Base-by-base conservation (phyloP, 64 coral and sea anemone species). In the Montipora foliosa region DNA sequence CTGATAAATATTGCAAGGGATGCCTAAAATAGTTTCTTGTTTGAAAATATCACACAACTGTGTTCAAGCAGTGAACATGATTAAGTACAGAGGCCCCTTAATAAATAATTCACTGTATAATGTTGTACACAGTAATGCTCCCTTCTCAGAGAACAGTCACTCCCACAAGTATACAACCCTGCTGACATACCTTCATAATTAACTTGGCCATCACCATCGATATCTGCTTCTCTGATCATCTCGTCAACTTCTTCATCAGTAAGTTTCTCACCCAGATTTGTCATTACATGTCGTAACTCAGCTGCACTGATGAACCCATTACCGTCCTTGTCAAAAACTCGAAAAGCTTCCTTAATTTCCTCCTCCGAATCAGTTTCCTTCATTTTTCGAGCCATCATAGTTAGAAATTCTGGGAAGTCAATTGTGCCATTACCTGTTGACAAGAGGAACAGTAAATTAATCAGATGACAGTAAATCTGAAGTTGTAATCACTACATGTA, bases 351-450 rank as follows among this genome's bases (percentile, higher is more conserved):
- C 20, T 58, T 83, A 21, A 92, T 92, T 66, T 92, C 90, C 79
- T 92, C 90, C 47, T 92, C 90, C 62, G 67, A 84, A 53, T 92
- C 90, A 4, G 79, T 61, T 10, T 92, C 90, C 52, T 82, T 85
- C 78, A 92, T 92, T 77, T 92, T 92, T 51, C 81, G 75, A 37
- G 90, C 90, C 90, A 92, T 92, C 90, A 92, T 92, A 9, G 90
- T 92, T 2, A 85, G 70, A 47, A 92, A 92, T 17, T 92, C 90
- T 10, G 90, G 90, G 29, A 92, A 92, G 71, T 92, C 90, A 8
- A 92, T 92, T 44, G 81, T 74, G 44, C 90, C 90, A 85, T 92
- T 92, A 58, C 90, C 90, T 92, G 71, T 47, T 24, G 0, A 82
- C 71, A 89, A 88, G 44, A 84, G 9, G 4, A 64, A 57, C 0